Base-by-base conservation (phyloP, 2,888 invertebrate genomes). In the Cheilosia vernalis region DNA sequence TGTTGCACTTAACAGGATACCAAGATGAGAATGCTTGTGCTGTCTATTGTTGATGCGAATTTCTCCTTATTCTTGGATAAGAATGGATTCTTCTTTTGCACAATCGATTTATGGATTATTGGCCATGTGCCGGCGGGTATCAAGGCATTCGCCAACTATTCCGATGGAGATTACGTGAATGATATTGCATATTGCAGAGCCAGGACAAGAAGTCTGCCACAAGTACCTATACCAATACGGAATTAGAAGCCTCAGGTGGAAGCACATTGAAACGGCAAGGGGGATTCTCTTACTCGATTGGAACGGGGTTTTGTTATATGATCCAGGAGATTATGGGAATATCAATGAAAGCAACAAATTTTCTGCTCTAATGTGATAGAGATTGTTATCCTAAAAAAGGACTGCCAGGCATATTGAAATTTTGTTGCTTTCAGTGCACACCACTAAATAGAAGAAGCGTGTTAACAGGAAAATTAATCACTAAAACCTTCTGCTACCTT, bases 31-130 rank as follows among this genome's bases (percentile, higher is more conserved):
- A 55, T 17, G 13, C 49, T 66, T 64, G 13, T 37, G 37, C 4
- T 37, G 21, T 61, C 67, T 61, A 19, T 63, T 70, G 70, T 56
- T 63, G 70, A 70, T 63, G 4, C 10, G 37, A 49, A 49, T 10
- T 42, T 37, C 53, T 66, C 72, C 58, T 60, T 40, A 3, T 24
- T 10, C 4, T 30, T 40, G 49, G 51, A 27, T 10, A 37, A 60
- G 19, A 9, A 30, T 17, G 37, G 4, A 42, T 33, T 15, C 40
- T 27, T 13, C 17, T 64, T 37, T 47, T 42, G 4, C 13, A 37
- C 60, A 73, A 73, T 80, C 79, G 79, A 80, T 80, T 73, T 80
- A 73, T 73, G 60, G 60, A 66, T 66, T 49, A 42, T 49, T 63
- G 55, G 47, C 37, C 64, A 79, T 70, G 78, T 70, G 56, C 78